A percentile compares a stretch with the other conserved stretches of the same genome.
Conservation (phyloP, 2,888 invertebrate species). For the Tiphia femorata region DNA sequence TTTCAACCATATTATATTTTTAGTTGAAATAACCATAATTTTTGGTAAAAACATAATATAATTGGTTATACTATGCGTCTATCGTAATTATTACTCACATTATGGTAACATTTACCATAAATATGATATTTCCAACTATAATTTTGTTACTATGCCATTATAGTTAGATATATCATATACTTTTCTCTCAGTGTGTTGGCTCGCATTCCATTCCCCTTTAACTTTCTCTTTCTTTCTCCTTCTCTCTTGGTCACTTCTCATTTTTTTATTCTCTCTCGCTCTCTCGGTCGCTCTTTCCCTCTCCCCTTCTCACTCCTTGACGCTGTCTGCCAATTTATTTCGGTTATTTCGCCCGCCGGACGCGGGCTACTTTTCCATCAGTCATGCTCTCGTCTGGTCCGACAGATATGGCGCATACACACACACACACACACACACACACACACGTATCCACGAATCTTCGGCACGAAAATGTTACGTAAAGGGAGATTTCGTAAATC, state of each 20-base stretch:
- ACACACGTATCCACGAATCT: neutral
- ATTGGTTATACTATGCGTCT: too few species aligned
- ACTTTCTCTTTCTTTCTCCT: neutral
- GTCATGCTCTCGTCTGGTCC: neutral
- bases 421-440: neutral
- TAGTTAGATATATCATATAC: too few species aligned
- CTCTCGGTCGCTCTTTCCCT: neutral
- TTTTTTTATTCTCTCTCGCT: neutral
- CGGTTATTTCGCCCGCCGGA: neutral
- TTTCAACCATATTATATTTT: too few species aligned
- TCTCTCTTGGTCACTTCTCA: neutral
- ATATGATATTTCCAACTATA: too few species aligned
- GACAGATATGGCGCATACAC: too few species aligned
- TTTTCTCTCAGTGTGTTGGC: too few species aligned
- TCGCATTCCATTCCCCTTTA: too few species aligned
- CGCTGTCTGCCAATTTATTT: neutral
- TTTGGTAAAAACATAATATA: too few species aligned
- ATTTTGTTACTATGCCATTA: too few species aligned
- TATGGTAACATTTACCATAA: too few species aligned
- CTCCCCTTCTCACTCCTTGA: neutral
- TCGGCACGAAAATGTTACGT: neutral
- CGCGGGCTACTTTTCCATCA: neutral
- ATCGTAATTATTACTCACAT: too few species aligned
- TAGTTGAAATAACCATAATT: too few species aligned
- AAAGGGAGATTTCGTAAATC: neutral